phyloP scores from a whole-genome alignment of 2,888 invertebrate genomes.

The Petrophora chlorosata region DNA sequence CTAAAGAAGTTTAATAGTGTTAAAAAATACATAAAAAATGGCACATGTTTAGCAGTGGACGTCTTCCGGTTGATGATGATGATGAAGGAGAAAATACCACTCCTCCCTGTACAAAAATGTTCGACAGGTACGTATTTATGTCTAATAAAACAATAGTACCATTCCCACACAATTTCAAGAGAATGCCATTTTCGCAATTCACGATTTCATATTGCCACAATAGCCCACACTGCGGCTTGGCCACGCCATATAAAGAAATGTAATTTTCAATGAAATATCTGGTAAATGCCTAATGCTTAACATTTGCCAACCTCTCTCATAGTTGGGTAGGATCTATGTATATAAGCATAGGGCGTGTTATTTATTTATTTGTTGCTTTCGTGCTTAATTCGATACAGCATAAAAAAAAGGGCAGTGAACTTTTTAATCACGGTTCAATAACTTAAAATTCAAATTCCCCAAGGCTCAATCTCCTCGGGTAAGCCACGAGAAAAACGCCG shows the following conservation, averaged over 20 bases:
- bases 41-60: too few relatives aligned
- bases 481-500: constrained; percentile 10
- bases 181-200: constrained; percentile 38
- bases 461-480: neutral
- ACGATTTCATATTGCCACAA: constrained; percentile 52
- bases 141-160: constrained; percentile 15
- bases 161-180: constrained; percentile 31
- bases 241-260: constrained; percentile 54
- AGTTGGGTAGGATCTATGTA: too few relatives aligned
- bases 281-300: neutral
- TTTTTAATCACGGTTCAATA: neutral
- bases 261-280: constrained; percentile 47
- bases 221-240: constrained; percentile 43
- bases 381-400: neutral
- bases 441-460: constrained; percentile 6
- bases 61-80: too few relatives aligned
- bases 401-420: neutral
- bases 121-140: too few relatives aligned
- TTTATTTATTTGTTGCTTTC: too few relatives aligned
- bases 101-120: too few relatives aligned
- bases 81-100: too few relatives aligned
- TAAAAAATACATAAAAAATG: too few relatives aligned
- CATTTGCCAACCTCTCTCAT: neutral
- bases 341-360: neutral
- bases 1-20: too few relatives aligned